Conservation (phyloP, 1,140 invertebrate genomes). For the Drosophila yakuba region DNA sequence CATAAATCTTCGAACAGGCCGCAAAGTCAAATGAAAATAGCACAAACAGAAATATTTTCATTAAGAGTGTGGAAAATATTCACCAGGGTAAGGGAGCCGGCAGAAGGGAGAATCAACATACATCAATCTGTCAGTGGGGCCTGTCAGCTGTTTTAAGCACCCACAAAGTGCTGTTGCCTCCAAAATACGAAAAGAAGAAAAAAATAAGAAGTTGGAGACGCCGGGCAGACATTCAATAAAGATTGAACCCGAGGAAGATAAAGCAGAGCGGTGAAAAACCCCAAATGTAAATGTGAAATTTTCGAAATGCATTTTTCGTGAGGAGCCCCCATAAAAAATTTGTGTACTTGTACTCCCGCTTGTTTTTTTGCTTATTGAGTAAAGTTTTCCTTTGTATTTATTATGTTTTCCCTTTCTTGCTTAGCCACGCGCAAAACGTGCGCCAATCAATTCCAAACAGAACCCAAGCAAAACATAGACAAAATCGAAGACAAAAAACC, state of each 20-base stretch:
- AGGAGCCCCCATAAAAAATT: constrained; percentile 29
- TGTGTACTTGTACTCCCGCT: constrained; percentile 35
- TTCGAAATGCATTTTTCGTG: constrained; percentile 55
- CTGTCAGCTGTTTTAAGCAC: constrained; percentile 82
- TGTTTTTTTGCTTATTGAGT: constrained; percentile 32
- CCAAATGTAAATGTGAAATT: constrained; percentile 58
- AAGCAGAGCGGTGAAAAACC: constrained; percentile 33
- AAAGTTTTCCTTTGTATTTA: constrained; percentile 20
- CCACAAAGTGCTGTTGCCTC: constrained; percentile 73
- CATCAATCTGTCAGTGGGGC: constrained; percentile 82
- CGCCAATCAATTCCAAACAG: constrained; percentile 74
- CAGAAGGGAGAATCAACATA: constrained; percentile 68
- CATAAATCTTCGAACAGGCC: constrained; percentile 67
- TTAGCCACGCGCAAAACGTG: constrained; percentile 77
- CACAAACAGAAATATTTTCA: constrained; percentile 81
- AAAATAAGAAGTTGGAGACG: constrained; percentile 32
- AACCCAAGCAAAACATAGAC: constrained; percentile 20
- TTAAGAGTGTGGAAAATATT: constrained; percentile 73
- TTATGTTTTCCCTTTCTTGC: constrained; percentile 16
- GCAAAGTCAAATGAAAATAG: constrained; percentile 70
- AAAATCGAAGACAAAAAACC: constrained; percentile 41
- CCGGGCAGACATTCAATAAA: constrained; percentile 64
- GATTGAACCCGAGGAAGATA: constrained; percentile 50
- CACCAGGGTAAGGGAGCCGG: constrained; percentile 9
- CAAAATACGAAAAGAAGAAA: constrained; percentile 11